Evolutionary conservation across 2,113 vertebrate species (phyloP), one percentile per base, ranked within the genome.

Genomic region (Etheostoma cragini): DNA sequence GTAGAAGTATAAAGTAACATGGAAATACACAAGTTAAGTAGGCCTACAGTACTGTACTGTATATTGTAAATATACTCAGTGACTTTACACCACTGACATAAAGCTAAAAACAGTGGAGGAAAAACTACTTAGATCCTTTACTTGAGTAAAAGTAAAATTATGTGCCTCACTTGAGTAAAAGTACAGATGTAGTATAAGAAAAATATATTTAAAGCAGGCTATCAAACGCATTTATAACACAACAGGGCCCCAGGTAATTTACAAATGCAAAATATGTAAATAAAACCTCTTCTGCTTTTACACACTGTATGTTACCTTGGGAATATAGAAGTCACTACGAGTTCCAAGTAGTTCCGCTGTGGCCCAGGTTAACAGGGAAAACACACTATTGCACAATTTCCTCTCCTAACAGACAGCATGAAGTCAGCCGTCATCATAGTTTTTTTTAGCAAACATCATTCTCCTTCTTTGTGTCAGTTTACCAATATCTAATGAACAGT

Each of bases 401-500:
- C 75, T 54, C 50, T 81, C 49, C 68, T 84, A 62, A 69, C 30
- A 66, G 72, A 81, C 78, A 22, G 47, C 68, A 57, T 60, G 24
- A 71, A 79, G 71, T 83, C 58, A 60, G 33, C 50, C 66, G 35
- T 61, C 62, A 26, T 50, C 64, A 76, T 64, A 72, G 45, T 56
- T 76, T 76, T 76, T 77, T 69, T 56, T 47, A 67, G 46, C 67
- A 80, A 52, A 72, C 57, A 38, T 76, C 60, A 35, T 72, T 53
- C 52, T 64, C 26, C 8, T 53, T 46, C n/a, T 22, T 19, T n/a
- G 22, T 84, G 62, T 33, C 71, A 45, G 84, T 88, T 86, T 54
- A n/a, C 73, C 60, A 62, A 81, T 86, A 91, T 93, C 91, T 84
- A 60, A 57, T 6, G 46, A 77, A 70, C 80, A 16, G 91, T 86